A percentile compares a stretch with the other conserved stretches of the same genome.
phyloP scores from a whole-genome alignment of 2,888 invertebrate genomes.

The Coelopa pilipes region DNA sequence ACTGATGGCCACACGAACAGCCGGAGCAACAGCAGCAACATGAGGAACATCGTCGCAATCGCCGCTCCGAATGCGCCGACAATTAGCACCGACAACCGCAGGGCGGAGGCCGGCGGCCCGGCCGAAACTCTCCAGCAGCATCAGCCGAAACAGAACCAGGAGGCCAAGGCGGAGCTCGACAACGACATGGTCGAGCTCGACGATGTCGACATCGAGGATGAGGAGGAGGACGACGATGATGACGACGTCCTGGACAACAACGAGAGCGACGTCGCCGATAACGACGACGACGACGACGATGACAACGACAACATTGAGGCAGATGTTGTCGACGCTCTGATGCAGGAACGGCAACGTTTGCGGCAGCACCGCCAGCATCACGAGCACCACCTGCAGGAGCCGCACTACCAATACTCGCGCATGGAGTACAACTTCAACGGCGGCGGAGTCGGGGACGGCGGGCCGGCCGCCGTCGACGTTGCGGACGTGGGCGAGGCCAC shows the following conservation, averaged over 20 bases:
- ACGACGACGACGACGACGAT: conserved; percentile 38
- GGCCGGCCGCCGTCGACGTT: conserved; percentile 32
- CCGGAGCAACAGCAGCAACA: conserved; percentile 40
- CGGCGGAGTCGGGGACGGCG: conserved; percentile 42
- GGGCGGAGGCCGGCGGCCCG: conserved; percentile 22
- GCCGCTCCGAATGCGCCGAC: conserved; percentile 56
- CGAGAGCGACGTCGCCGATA: conserved; percentile 9
- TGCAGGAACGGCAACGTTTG: neutral
- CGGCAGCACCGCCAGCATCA: conserved; percentile 38
- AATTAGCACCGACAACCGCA: conserved; percentile 54
- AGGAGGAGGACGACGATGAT: conserved; percentile 37
- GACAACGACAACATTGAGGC: conserved; percentile 48
- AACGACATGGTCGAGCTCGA: conserved; percentile 31
- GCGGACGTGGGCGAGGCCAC: conserved; percentile 39
- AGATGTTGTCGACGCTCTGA: conserved; percentile 41
- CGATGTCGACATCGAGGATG: conserved; percentile 27
- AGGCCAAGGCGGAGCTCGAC: neutral
- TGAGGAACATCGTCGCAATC: conserved; percentile 35
- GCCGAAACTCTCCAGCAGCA: neutral
- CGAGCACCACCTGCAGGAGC: conserved; percentile 42
- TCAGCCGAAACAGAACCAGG: conserved; percentile 22
- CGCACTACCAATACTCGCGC: conserved; percentile 65
- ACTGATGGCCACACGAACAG: neutral
- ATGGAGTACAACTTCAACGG: conserved; percentile 62
- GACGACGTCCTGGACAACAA: conserved; percentile 40